Conservation (phyloP, 1,140 invertebrate species). For the Subanguina moxae region DNA sequence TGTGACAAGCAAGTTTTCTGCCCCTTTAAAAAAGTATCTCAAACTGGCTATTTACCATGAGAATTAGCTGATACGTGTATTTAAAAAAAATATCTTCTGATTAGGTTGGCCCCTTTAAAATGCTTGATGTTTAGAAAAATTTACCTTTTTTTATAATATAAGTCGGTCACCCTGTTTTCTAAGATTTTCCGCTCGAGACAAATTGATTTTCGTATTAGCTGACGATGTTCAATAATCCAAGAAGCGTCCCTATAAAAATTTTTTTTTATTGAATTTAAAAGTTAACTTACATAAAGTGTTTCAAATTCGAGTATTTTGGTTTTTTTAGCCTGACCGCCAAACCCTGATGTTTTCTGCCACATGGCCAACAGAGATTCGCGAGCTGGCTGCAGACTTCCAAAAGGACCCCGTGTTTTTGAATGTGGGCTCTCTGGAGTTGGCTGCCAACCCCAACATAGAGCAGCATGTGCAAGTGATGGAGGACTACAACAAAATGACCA, state of each 20-base stretch:
- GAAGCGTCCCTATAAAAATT: neutral
- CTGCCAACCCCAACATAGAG: conserved; percentile 92
- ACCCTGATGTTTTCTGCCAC: conserved; percentile 97
- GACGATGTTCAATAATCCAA: conserved; percentile 75
- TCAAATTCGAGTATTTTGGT: neutral
- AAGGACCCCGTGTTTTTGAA: conserved; percentile 85
- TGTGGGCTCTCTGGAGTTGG: conserved; percentile 82
- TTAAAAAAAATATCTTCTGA: too few species aligned
- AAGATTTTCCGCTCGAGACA: too few species aligned
- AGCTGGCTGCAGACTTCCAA: conserved; percentile 86
- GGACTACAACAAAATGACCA: conserved; percentile 42
- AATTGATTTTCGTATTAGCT: conserved; percentile 78
- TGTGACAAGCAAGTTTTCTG: too few species aligned
- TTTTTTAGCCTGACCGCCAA: conserved; percentile 74
- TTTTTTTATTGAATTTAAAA: neutral
- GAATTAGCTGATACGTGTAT: too few species aligned
- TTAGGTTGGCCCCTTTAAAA: too few species aligned
- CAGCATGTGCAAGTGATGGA: conserved; percentile 53
- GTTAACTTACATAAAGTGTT: too few species aligned
- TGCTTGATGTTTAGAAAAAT: too few species aligned
- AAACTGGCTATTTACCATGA: too few species aligned
- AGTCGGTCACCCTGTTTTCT: too few species aligned
- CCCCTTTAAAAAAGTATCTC: too few species aligned
- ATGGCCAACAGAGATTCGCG: conserved; percentile 92
- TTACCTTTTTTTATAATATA: too few species aligned